A percentile compares a stretch with the other conserved stretches of the same genome.
These are phyloP conservation scores for Diaphora mendica DNA, from an alignment of 2,888 invertebrate species.

Conservation along the genomic window DNA sequence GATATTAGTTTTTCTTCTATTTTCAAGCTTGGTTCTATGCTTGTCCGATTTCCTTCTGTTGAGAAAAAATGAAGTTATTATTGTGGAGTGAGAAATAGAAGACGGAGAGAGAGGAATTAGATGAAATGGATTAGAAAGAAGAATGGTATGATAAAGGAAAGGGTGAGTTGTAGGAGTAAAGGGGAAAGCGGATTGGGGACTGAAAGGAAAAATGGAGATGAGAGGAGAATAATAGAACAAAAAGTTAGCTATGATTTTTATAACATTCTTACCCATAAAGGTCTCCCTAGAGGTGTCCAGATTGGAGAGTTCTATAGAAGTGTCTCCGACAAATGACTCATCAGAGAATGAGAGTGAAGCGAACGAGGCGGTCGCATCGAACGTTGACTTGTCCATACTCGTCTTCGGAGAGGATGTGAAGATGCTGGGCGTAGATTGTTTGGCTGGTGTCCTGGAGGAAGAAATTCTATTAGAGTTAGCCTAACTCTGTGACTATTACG, in stretches of 20 bases:
- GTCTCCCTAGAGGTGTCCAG: conserved; percentile 72
- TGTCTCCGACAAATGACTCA: conserved; percentile 73
- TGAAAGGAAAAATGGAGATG: not conserved
- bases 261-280: conserved; percentile 60
- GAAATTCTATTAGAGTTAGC: not conserved
- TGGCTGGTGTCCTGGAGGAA: conserved; percentile 70
- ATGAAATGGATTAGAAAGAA: not conserved
- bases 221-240: not conserved
- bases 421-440: conserved; percentile 75
- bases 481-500: too few relatives aligned
- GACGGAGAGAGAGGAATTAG: not conserved
- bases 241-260: not conserved
- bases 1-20: conserved; percentile 66
- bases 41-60: conserved; percentile 78
- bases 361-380: conserved; percentile 72
- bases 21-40: conserved; percentile 65
- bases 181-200: not conserved
- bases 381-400: conserved; percentile 65
- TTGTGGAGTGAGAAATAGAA: not conserved
- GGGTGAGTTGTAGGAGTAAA: not conserved
- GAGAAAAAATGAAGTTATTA: conserved; percentile 7
- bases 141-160: not conserved
- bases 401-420: conserved; percentile 82
- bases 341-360: conserved; percentile 79
- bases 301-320: conserved; percentile 68